These are phyloP conservation scores for Lindbergichthys nudifrons DNA, from an alignment of 2,797 vertebrate species.

Conservation along the genomic window DNA sequence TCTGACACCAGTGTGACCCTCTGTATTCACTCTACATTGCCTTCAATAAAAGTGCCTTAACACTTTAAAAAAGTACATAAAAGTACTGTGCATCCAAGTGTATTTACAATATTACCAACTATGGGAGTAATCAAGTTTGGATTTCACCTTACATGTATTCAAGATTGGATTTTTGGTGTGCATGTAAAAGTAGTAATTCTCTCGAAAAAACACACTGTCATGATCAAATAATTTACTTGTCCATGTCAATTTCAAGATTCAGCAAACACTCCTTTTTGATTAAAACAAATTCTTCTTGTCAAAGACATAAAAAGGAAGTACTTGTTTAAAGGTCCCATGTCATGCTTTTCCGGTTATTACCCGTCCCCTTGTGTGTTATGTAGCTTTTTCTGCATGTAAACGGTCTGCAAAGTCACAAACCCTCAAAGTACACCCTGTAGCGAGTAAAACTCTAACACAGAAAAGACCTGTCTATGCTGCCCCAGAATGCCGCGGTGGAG, in stretches of 20 bases:
- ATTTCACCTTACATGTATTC: neutral
- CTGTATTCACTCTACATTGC: neutral
- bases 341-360: too few species aligned
- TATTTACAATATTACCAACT: neutral
- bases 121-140: neutral
- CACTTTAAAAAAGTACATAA: too few species aligned
- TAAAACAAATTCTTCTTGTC: neutral
- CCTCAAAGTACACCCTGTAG: too few species aligned
- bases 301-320: neutral
- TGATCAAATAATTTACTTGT: constrained; percentile 19
- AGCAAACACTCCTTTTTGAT: constrained; percentile 3
- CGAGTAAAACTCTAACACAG: too few species aligned
- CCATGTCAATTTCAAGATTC: neutral
- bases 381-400: too few species aligned
- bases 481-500: too few species aligned
- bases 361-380: too few species aligned
- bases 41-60: neutral
- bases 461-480: too few species aligned
- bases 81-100: neutral
- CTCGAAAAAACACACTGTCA: neutral
- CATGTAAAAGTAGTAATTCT: constrained; percentile 9
- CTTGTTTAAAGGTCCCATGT: neutral
- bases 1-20: neutral
- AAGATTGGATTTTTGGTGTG: constrained; percentile 1
- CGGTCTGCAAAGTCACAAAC: too few species aligned